Base-by-base conservation (phyloP, 2,888 invertebrate species). In the Leptinotarsa peninsularis region DNA sequence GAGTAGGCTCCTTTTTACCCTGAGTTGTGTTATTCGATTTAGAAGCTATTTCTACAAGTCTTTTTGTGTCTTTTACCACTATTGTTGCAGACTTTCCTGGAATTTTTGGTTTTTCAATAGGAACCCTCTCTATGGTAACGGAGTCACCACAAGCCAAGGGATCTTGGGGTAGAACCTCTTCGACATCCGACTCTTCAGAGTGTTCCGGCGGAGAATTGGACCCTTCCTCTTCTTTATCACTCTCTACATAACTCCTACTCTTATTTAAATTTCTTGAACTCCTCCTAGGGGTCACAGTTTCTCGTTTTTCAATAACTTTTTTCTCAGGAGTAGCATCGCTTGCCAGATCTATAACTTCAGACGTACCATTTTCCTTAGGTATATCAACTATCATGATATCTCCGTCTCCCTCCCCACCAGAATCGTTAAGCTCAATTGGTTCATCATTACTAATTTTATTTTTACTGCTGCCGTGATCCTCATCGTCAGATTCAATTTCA, bases 51-150 rank as follows among this genome's bases (percentile, higher is more conserved):
- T 93, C 93, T 3, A 93, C 92, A 78, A 93, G 88, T 72, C 91
- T 90, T 86, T 93, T 94, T 1, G 94, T 93, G 83, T 94, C 93
- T 85, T 92, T 94, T 0, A 94, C 92, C 66, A 93, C 92, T 78
- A 94, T 85, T 10, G 84, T 79, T 18, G 83, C 14, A 17, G 76
- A 21, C 71, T 76, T 76, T 14, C 56, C n/a, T 15, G 67, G 18
- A 17, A 21, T 33, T 72, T 76, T 78, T 7, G 71, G 18, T 63
- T 77, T 80, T 1, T 79, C 78, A 5, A 60, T 52, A 10, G 79
- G 74, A 67, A 81, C 75, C 68, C 71, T 74, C 66, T 81, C 81
- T 1, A 81, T 78, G 1, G 80, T 79, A 15, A 81, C 72, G 2
- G 81, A 70, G 74, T 81, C 80, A 67, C 70, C 76, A 54, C 80